Evolutionary conservation across 2,888 invertebrate species (phyloP).

Genomic region (Anodontia alba): DNA sequence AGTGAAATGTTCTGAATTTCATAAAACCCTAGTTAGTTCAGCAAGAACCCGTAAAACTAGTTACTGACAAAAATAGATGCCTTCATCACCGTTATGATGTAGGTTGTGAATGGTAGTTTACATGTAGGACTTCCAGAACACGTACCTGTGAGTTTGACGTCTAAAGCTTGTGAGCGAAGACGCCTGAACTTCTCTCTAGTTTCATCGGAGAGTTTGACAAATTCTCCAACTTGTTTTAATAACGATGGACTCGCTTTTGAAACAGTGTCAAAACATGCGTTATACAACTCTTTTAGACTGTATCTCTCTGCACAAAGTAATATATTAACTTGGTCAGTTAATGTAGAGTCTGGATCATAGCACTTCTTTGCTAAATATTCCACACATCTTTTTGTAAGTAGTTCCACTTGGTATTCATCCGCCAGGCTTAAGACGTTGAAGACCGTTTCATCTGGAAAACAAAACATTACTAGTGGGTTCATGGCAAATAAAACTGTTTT

Average conservation of each 20-base stretch:
- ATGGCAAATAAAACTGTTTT: too few relatives aligned
- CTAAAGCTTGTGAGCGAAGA: conserved; percentile 47
- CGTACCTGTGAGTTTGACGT: conserved; percentile 59
- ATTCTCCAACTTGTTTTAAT: conserved; percentile 42
- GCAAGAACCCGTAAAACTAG: too few relatives aligned
- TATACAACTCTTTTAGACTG: conserved; percentile 47
- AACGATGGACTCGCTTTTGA: conserved; percentile 52
- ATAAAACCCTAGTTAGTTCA: too few relatives aligned
- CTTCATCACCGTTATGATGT: too few relatives aligned
- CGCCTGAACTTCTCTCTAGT: conserved; percentile 42
- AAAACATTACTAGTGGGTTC: too few relatives aligned
- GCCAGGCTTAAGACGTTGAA: conserved; percentile 56
- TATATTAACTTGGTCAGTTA: conserved; percentile 54
- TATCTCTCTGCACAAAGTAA: conserved; percentile 58
- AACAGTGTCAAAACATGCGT: conserved; percentile 53
- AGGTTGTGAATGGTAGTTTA: too few relatives aligned
- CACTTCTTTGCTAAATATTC: conserved; percentile 56
- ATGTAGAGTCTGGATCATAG: conserved; percentile 41
- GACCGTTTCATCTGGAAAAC: conserved; percentile 56
- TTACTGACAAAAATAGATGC: too few relatives aligned
- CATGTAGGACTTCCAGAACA: too few relatives aligned
- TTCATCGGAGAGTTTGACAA: conserved; percentile 42
- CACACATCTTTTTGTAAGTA: conserved; percentile 55
- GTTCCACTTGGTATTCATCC: conserved; percentile 64
- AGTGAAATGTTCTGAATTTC: too few relatives aligned